Percentiles rank a stretch among this genome's conserved stretches.
Evolutionary conservation across 2,888 invertebrate species (phyloP).

Genomic region (Amiota mariae): DNA sequence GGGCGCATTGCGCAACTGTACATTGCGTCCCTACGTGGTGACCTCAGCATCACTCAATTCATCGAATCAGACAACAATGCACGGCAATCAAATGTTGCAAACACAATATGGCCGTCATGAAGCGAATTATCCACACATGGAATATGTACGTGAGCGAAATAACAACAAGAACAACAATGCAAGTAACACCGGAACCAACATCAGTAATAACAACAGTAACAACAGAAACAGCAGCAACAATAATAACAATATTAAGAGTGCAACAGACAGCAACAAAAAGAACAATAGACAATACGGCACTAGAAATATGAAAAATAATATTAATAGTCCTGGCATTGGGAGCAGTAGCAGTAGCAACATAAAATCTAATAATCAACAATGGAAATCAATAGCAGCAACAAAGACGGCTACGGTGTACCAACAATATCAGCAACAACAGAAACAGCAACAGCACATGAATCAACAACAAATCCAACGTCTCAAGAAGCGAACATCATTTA

Average conservation of each 20-base stretch:
- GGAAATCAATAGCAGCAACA: conserved; percentile 29
- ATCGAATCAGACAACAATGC: conserved; percentile 74
- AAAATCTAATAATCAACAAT: conserved; percentile 59
- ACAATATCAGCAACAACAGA: conserved; percentile 50
- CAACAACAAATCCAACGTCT: conserved; percentile 66
- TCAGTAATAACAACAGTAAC: conserved; percentile 33
- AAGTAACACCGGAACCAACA: conserved; percentile 21
- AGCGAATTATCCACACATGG: conserved; percentile 73
- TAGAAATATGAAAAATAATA: conserved; percentile 57
- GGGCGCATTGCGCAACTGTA: conserved; percentile 88
- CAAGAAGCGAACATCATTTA: conserved; percentile 71
- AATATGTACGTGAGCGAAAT: conserved; percentile 73
- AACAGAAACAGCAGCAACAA: conserved; percentile 34
- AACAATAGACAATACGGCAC: conserved; percentile 49
- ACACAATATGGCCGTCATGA: conserved; percentile 72
- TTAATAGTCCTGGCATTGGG: conserved; percentile 37
- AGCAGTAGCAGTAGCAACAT: conserved; percentile 30
- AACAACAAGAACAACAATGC: conserved; percentile 38
- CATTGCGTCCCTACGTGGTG: conserved; percentile 80
- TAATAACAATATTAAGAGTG: conserved; percentile 33
- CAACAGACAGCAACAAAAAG: conserved; percentile 30
- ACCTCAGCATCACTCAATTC: conserved; percentile 75
- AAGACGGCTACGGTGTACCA: conserved; percentile 25
- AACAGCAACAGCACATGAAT: conserved; percentile 48
- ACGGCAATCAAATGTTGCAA: conserved; percentile 73